These are phyloP conservation scores for Nomada fucata DNA, from an alignment of 2,888 invertebrate species.

Conservation along the genomic window DNA sequence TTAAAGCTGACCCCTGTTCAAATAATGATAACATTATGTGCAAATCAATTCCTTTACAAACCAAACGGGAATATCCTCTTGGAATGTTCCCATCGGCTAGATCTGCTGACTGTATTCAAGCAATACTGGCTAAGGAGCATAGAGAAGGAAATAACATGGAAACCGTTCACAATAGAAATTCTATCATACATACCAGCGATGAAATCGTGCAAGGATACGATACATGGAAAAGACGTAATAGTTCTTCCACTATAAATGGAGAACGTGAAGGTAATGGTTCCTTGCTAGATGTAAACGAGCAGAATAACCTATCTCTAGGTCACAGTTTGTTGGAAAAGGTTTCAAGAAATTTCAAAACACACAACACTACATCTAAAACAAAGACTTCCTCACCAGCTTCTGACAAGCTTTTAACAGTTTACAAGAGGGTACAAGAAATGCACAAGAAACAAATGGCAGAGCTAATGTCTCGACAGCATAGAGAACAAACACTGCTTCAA, in stretches of 20 bases:
- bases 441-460: constrained; percentile 88
- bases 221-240: constrained; percentile 53
- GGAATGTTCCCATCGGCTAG: constrained; percentile 65
- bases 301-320: neutral
- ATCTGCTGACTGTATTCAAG: constrained; percentile 78
- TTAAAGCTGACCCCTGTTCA: constrained; percentile 58
- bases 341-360: constrained; percentile 7
- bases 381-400: constrained; percentile 72
- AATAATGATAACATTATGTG: constrained; percentile 54
- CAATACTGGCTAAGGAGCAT: constrained; percentile 73
- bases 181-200: constrained; percentile 18
- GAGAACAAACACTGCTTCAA: constrained; percentile 87
- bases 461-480: constrained; percentile 87
- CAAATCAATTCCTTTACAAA: constrained; percentile 58
- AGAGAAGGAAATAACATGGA: constrained; percentile 44
- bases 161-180: constrained; percentile 30
- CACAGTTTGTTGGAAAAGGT: neutral
- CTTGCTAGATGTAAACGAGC: constrained; percentile 64
- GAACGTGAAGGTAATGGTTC: constrained; percentile 72
- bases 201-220: constrained; percentile 13
- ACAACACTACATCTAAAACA: constrained; percentile 65
- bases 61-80: constrained; percentile 56
- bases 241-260: constrained; percentile 60
- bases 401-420: constrained; percentile 78
- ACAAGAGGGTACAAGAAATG: constrained; percentile 86